Evolutionary conservation across 2,888 invertebrate species (phyloP), one percentile per base, ranked within the genome.

Genomic region (Heteropelma amictum): DNA sequence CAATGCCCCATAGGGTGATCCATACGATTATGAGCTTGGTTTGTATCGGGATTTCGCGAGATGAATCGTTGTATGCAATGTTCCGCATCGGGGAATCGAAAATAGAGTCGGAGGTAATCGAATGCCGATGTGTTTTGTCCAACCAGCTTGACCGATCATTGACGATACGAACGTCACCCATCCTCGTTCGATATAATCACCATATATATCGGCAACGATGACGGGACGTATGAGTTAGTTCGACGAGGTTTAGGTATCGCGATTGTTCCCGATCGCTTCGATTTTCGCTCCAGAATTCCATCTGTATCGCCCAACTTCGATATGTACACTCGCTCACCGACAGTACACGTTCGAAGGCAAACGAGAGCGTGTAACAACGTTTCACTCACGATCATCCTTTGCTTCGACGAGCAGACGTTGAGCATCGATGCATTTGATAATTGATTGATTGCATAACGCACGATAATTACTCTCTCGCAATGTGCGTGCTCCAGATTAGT

Each of bases 401-500:
- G 75, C 71, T 67, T 63, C 70, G 79, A 81, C 76, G 80, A 80
- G 77, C 86, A 86, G 84, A 84, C 87, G 85, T 86, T 88, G 79
- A 86, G 87, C 85, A 82, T 85, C 85, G 84, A 69, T 80, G 85
- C 84, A 87, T 87, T 51, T 86, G 86, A 88, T 87, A 80, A 80
- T 82, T 84, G 81, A 88, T 88, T 86, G 86, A 88, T 87, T 87
- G 10, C 51, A 85, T 86, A 40, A 67, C 47, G 26, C 47, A 67
- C 35, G 54, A 56, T 47, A 35, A 56, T 67, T 47, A 47, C 35
- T 54, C 54, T 21, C 35, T 33, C 45, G 23, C 64, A 54, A 65
- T 33, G 33, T 53, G 54, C 26, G n/a, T n/a, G n/a, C n/a, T n/a
- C 38, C 35, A 38, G 17, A 26, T 51, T 35, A 17, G 47, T 47